phyloP scores from a whole-genome alignment of 2,113 vertebrate species.

The Corythornis vintsioides region DNA sequence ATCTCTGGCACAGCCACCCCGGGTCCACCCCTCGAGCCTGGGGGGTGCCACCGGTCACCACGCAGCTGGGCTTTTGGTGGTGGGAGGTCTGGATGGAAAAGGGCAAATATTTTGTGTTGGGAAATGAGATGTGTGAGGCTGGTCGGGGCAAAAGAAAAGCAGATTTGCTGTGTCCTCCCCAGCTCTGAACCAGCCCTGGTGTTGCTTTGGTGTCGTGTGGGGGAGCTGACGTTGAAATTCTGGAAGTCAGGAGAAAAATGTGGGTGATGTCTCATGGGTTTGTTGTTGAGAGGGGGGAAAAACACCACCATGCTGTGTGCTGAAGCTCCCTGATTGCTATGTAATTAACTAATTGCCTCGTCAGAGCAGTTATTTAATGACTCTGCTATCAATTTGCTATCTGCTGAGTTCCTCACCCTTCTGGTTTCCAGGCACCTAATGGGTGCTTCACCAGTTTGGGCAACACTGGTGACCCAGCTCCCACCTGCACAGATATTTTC shows the following conservation, averaged over 20 bases:
- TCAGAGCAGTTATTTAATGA: not conserved
- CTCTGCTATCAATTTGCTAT: not conserved
- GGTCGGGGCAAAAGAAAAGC: fast-evolving
- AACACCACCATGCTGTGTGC: fast-evolving
- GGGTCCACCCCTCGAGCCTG: not conserved
- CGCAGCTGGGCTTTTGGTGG: fast-evolving
- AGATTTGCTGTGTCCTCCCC: not conserved
- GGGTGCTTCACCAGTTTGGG: not conserved
- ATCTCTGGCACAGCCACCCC: not conserved
- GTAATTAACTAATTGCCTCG: not conserved
- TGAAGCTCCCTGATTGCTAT: fast-evolving
- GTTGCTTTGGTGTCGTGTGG: fast-evolving
- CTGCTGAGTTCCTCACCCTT: not conserved
- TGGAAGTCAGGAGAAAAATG: not conserved
- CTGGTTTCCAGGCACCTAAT: not conserved
- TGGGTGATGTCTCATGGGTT: fast-evolving
- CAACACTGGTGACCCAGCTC: not conserved
- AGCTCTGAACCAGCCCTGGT: not conserved
- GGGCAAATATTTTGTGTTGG: not conserved
- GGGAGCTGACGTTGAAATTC: not conserved
- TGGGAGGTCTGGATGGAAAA: not conserved
- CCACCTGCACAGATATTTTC: not conserved
- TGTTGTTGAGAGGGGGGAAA: too few relatives aligned
- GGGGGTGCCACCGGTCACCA: not conserved
- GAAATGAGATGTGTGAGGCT: not conserved